phyloP scores from a whole-genome alignment of 2,113 vertebrate genomes.

The Oreochromis tanganicae region DNA sequence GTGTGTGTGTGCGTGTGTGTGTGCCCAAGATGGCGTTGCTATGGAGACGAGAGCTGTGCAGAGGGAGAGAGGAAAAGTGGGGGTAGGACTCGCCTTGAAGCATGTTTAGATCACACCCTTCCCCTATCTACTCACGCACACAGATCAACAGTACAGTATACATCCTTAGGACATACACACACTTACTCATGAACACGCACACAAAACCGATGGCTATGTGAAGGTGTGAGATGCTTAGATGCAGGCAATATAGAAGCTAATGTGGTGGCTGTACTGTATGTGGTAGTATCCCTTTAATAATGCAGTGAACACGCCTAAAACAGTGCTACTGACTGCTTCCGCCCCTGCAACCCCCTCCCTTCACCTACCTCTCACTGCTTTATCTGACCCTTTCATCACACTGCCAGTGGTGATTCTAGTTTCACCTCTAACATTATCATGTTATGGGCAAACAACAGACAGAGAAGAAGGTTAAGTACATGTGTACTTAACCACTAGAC shows the following conservation, averaged over 20 bases:
- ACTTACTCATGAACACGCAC: background rate
- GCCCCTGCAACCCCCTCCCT: background rate
- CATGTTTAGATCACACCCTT: conserved; percentile 52
- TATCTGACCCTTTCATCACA: background rate
- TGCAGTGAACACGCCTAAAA: conserved; percentile 22
- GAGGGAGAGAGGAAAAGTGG: conserved; percentile 10
- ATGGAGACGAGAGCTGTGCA: conserved; percentile 53
- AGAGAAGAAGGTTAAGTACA: background rate
- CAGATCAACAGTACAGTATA: background rate
- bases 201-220: background rate
- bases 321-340: background rate
- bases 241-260: background rate
- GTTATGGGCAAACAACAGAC: background rate
- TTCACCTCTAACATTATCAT: background rate
- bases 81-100: conserved; percentile 44
- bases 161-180: background rate
- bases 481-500: background rate
- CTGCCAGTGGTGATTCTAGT: background rate
- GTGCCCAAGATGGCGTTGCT: conserved; percentile 57
- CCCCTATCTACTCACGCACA: conserved; percentile 41
- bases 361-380: background rate
- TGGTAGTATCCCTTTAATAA: conserved; percentile 25
- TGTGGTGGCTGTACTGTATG: background rate
- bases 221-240: background rate
- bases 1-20: background rate